A percentile compares a stretch with the other conserved stretches of the same genome.
Conservation (phyloP, 2,888 invertebrate species). For the Xiphydria camelus region DNA sequence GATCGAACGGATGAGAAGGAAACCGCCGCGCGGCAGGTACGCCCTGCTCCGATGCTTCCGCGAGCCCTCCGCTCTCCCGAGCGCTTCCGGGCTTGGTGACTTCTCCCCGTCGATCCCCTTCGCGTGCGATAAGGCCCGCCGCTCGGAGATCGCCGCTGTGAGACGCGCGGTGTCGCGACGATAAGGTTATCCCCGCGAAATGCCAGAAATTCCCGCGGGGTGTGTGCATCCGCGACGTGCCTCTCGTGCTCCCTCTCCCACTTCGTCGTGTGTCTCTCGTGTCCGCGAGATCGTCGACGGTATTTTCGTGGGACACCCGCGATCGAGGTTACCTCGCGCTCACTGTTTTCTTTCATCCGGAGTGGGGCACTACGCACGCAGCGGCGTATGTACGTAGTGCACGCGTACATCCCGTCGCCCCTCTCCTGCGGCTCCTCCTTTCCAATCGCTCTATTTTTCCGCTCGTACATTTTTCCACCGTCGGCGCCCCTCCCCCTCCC, state of each 20-base stretch:
- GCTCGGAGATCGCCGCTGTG: too few relatives aligned
- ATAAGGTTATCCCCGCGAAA: conserved; percentile 27
- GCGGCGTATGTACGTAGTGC: background rate
- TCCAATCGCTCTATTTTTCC: too few relatives aligned
- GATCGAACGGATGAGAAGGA: conserved; percentile 24
- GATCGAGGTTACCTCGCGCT: background rate
- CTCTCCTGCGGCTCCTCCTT: too few relatives aligned
- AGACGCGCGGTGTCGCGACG: conserved; percentile 18
- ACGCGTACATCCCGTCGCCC: too few relatives aligned
- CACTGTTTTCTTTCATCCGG: too few relatives aligned
- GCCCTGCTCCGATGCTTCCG: too few relatives aligned
- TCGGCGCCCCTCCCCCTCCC: too few relatives aligned
- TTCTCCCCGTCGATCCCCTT: conserved; percentile 20
- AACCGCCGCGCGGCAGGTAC: conserved; percentile 26
- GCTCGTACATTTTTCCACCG: too few relatives aligned
- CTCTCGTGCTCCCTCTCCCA: too few relatives aligned
- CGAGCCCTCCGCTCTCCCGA: conserved; percentile 13
- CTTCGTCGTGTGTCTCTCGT: background rate
- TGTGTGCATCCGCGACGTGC: too few relatives aligned
- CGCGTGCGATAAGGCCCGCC: conserved; percentile 25
- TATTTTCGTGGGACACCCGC: background rate
- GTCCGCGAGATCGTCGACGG: background rate
- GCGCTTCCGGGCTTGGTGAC: conserved; percentile 7
- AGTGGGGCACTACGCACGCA: too few relatives aligned
- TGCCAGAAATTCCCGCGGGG: background rate